A percentile compares a stretch with the other conserved stretches of the same genome.
These are phyloP conservation scores for Chaetodon auriga DNA, from an alignment of 2,113 vertebrate genomes.

Conservation along the genomic window DNA sequence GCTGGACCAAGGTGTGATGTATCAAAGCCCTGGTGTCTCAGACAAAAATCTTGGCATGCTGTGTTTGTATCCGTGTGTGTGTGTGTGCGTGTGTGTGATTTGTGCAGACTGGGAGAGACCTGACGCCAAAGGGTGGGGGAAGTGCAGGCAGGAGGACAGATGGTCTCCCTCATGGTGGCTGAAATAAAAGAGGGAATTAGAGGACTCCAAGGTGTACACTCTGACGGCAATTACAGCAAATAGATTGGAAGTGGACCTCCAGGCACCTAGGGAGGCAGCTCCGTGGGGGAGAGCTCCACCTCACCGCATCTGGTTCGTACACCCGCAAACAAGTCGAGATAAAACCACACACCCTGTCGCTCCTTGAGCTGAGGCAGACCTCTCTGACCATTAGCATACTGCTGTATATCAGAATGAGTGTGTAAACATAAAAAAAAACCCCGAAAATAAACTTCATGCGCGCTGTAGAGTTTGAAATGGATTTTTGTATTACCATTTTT, in stretches of 20 bases:
- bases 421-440: conserved; percentile 37
- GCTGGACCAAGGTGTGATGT: conserved; percentile 71
- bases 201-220: conserved; percentile 96
- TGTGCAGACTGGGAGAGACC: conserved; percentile 72
- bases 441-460: conserved; percentile 63
- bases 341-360: conserved; percentile 55
- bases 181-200: conserved; percentile 99
- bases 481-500: conserved; percentile 74
- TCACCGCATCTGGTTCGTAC: conserved; percentile 92
- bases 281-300: conserved; percentile 90
- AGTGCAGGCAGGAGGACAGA: conserved; percentile 90
- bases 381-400: conserved; percentile 61
- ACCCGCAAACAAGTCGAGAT: conserved; percentile 80
- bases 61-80: conserved; percentile 41
- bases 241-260: conserved; percentile 96
- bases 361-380: conserved; percentile 21
- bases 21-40: conserved; percentile 62
- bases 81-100: conserved; percentile 26
- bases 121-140: conserved; percentile 69
- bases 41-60: conserved; percentile 62
- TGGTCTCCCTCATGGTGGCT: conserved; percentile 97
- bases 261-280: conserved; percentile 85
- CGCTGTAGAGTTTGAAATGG: conserved; percentile 67
- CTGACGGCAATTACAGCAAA: conserved; percentile 99
- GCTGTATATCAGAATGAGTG: conserved; percentile 45